Base-by-base conservation (phyloP, 2,888 invertebrate genomes). In the Chromoteleia sp. region DNA sequence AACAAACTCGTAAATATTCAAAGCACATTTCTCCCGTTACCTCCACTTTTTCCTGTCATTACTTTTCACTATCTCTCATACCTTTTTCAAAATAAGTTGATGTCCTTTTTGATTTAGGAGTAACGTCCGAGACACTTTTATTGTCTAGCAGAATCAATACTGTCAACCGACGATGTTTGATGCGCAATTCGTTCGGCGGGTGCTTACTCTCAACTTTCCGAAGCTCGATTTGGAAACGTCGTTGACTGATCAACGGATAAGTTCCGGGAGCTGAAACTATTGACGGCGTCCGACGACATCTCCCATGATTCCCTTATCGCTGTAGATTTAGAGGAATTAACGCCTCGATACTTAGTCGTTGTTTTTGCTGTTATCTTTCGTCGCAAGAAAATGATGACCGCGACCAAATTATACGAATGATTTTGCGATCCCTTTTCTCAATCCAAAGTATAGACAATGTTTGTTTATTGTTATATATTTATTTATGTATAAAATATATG, bases 191-290 rank as follows among this genome's bases (percentile, higher is more conserved):
- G 12, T 45, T 48, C 36, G 25, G 5, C 5, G 25, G 25, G 5
- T 25, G 25, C 5, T 25, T 25, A 25, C 5, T 25, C 25, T 25
- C 25, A 5, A 25, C 5, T 25, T 25, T 2, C 25, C 25, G 5
- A 25, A 2, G 25, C 25, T 25, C 25, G 63, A 65, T 56, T 63
- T 29, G 45, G 36, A 65, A 65, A 36, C 14, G 36, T 14, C 19
- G 30, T 30, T 74, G 74, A 74, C 48, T 56, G 48, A 74, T 74
- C 74, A 74, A 63, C 8, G 56, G 36, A 67, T 67, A 63, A 48
- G 48, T 30, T 63, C 33, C 30, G 48, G 25, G 4, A 33, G 43
- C 21, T 33, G 14, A 48, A 63, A 48, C 33, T 63, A 48, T 63
- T 58, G 39, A 25, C 41, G 41, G 1, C 3, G 12, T 21, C 15